phyloP scores from a whole-genome alignment of 2,113 vertebrate genomes.

The Oceanites oceanicus region DNA sequence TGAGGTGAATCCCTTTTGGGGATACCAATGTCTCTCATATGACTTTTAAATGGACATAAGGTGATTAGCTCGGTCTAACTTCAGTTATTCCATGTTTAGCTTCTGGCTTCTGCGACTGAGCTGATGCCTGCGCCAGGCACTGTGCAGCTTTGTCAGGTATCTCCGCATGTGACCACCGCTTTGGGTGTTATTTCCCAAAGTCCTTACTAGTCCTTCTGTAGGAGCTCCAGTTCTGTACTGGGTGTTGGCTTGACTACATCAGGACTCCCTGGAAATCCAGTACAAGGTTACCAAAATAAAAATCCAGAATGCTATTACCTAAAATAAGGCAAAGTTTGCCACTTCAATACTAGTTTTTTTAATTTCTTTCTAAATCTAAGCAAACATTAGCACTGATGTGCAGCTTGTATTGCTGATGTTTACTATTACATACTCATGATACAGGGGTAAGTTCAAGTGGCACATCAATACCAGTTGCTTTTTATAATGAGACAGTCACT shows the following conservation, averaged over 20 bases:
- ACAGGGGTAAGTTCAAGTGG: slow-evolving; percentile 36
- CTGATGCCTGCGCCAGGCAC: not conserved
- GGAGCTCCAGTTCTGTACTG: not conserved
- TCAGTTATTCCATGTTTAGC: not conserved
- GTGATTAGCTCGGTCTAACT: not conserved
- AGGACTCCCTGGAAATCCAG: not conserved
- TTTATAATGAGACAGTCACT: slow-evolving; percentile 56
- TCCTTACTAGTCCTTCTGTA: not conserved
- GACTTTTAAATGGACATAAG: not conserved
- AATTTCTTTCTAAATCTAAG: not conserved
- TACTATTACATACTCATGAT: not conserved
- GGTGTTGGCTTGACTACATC: not conserved
- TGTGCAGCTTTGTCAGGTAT: not conserved
- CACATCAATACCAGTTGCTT: slow-evolving; percentile 25
- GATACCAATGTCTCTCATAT: not conserved
- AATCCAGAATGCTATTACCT: not conserved
- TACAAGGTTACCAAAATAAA: not conserved
- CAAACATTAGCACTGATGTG: not conserved
- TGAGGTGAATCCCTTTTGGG: not conserved
- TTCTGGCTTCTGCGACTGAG: not conserved
- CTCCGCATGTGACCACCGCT: fast-evolving
- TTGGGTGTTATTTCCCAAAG: not conserved
- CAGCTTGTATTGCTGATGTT: not conserved
- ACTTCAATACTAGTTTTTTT: not conserved
- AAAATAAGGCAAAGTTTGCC: not conserved